Conservation (phyloP, 1,140 invertebrate species). For the Drosophila carrolli region DNA sequence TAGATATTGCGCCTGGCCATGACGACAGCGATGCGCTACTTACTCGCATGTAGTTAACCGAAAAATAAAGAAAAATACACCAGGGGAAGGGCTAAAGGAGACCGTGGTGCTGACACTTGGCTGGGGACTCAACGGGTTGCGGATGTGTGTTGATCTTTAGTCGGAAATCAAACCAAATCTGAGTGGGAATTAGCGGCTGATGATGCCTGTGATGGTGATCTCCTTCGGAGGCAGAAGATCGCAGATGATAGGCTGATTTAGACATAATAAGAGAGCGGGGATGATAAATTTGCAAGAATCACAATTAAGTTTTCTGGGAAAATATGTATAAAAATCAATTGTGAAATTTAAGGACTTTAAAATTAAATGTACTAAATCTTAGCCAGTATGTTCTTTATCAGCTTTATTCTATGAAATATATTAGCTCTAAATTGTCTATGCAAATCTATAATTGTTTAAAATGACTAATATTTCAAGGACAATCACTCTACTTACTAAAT, state of each 20-base stretch:
- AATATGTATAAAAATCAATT: not conserved
- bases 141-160: slow-evolving; percentile 62
- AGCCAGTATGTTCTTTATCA: no score
- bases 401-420: no score
- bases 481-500: no score
- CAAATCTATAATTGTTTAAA: no score
- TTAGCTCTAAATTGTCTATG: no score
- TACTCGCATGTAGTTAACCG: slow-evolving; percentile 64
- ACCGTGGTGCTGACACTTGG: slow-evolving; percentile 58
- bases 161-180: slow-evolving; percentile 54
- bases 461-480: no score
- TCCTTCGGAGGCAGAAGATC: slow-evolving; percentile 2
- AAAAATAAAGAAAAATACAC: slow-evolving; percentile 7
- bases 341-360: no score
- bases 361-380: no score
- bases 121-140: slow-evolving; percentile 58
- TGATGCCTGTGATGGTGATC: slow-evolving; percentile 8
- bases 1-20: slow-evolving; percentile 63
- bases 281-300: not conserved
- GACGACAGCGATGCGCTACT: slow-evolving; percentile 72
- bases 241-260: slow-evolving; percentile 21
- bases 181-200: slow-evolving; percentile 21
- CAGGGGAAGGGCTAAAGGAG: slow-evolving; percentile 1
- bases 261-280: slow-evolving; percentile 11
- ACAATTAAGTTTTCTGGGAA: not conserved